Percentiles rank a stretch among this genome's conserved stretches.
Evolutionary conservation across 1,140 invertebrate genomes (phyloP).

Genomic region (Pseudachorutes palmiensis): DNA sequence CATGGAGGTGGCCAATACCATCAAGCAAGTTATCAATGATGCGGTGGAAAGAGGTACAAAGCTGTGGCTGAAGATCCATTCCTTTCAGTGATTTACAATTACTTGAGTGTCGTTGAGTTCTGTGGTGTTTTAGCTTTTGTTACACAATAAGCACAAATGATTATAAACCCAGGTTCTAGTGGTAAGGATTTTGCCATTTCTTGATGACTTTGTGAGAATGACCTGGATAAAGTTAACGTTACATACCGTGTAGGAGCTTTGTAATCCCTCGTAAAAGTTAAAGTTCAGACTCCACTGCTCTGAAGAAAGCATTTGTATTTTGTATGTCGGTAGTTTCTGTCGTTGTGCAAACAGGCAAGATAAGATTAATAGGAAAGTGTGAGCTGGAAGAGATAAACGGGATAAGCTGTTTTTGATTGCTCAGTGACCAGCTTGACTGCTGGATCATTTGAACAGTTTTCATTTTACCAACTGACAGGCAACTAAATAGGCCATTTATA

Average conservation of each 20-base stretch:
- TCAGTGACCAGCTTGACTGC: too few relatives aligned
- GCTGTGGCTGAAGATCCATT: neutral
- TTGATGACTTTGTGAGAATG: neutral
- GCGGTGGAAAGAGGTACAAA: conserved; percentile 80
- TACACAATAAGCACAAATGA: neutral
- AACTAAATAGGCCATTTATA: neutral
- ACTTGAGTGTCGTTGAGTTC: too few relatives aligned
- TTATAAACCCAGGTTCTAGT: neutral
- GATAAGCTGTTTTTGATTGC: too few relatives aligned
- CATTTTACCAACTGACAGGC: neutral
- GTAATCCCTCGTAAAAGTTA: neutral
- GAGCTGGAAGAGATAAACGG: too few relatives aligned
- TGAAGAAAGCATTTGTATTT: conserved; percentile 2
- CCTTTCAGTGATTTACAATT: too few relatives aligned
- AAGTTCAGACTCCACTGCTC: neutral
- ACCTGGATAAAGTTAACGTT: neutral
- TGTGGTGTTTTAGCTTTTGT: too few relatives aligned
- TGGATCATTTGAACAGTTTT: too few relatives aligned
- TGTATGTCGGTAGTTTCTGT: neutral
- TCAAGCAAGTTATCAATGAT: conserved; percentile 87
- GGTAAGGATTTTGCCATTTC: neutral
- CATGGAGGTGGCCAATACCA: conserved; percentile 47
- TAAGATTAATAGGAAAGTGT: too few relatives aligned
- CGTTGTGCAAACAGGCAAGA: too few relatives aligned
- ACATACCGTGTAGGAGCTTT: too few relatives aligned